These are phyloP conservation scores for Lerema accius DNA, from an alignment of 1,140 invertebrate genomes.

Conservation along the genomic window DNA sequence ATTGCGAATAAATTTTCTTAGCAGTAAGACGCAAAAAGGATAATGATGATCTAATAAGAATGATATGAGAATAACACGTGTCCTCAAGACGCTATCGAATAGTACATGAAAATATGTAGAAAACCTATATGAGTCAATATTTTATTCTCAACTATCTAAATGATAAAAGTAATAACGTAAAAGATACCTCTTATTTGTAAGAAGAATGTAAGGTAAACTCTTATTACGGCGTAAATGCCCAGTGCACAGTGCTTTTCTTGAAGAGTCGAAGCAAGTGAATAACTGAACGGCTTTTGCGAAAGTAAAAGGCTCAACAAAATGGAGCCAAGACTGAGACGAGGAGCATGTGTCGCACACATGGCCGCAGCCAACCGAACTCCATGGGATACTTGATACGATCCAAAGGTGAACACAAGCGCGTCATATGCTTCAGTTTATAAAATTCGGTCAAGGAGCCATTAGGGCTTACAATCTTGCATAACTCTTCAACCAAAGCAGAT, in stretches of 20 bases:
- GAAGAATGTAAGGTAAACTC: too few relatives aligned
- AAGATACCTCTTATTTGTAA: too few relatives aligned
- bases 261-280: too few relatives aligned
- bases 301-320: neutral
- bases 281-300: neutral
- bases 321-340: slow-evolving; percentile 11
- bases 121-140: neutral
- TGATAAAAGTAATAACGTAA: too few relatives aligned
- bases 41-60: neutral
- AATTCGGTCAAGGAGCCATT: slow-evolving; percentile 61
- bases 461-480: slow-evolving; percentile 18
- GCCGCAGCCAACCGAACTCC: slow-evolving; percentile 46
- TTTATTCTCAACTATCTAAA: too few relatives aligned
- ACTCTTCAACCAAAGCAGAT: slow-evolving; percentile 1
- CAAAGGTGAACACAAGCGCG: slow-evolving; percentile 49
- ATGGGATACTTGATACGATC: slow-evolving; percentile 63
- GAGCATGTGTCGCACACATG: slow-evolving; percentile 76
- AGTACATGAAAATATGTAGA: too few relatives aligned
- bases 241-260: too few relatives aligned
- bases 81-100: neutral
- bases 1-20: neutral
- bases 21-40: neutral
- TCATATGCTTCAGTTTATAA: slow-evolving; percentile 58
- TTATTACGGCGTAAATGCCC: too few relatives aligned
- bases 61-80: neutral